Conservation (phyloP, 2,888 invertebrate genomes). For the Piscicola geometra region DNA sequence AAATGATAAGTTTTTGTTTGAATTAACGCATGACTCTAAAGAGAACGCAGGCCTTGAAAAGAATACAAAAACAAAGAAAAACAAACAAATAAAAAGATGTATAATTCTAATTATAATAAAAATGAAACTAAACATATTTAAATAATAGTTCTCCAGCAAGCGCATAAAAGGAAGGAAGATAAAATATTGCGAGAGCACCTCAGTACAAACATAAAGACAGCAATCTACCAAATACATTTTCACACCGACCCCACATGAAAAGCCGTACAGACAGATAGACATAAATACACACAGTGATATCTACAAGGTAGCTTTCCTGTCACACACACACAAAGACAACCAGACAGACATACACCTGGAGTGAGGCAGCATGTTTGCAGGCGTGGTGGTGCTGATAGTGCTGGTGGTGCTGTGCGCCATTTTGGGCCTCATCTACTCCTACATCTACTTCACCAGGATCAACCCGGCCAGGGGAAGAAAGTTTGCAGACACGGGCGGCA, state of each 20-base stretch:
- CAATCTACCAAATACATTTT: neutral
- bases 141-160: too few relatives aligned
- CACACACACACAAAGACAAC: neutral
- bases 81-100: too few relatives aligned
- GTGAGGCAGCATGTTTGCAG: slow-evolving; percentile 35
- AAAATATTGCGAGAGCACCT: too few relatives aligned
- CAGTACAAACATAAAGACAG: too few relatives aligned
- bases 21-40: too few relatives aligned
- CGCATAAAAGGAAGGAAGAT: too few relatives aligned
- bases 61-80: too few relatives aligned
- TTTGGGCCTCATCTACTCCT: slow-evolving; percentile 42
- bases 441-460: slow-evolving; percentile 44
- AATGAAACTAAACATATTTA: too few relatives aligned
- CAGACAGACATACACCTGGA: slow-evolving; percentile 14
- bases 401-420: slow-evolving; percentile 41
- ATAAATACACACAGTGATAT: neutral
- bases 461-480: slow-evolving; percentile 40
- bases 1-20: too few relatives aligned
- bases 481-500: slow-evolving; percentile 34
- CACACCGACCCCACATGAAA: neutral
- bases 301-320: neutral
- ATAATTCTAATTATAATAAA: too few relatives aligned
- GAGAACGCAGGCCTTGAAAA: too few relatives aligned
- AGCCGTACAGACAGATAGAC: slow-evolving; percentile 12
- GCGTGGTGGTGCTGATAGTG: slow-evolving; percentile 40